Conservation (phyloP, 2,113 vertebrate species). For the Himantopus leucocephalus region DNA sequence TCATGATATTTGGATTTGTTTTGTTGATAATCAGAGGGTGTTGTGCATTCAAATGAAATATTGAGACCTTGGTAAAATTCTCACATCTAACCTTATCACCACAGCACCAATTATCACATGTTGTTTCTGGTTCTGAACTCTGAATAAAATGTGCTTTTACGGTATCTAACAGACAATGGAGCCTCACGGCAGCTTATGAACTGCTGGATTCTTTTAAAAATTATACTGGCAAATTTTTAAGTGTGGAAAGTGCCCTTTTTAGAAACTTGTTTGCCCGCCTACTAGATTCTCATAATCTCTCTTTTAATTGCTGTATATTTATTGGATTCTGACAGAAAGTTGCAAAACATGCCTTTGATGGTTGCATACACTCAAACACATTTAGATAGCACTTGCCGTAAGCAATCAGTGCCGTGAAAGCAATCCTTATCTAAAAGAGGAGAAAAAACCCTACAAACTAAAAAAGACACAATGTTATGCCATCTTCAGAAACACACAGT, state of each 20-base stretch:
- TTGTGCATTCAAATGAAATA: neutral
- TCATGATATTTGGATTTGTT: neutral
- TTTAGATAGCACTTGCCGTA: constrained; percentile 40
- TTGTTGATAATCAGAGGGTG: neutral
- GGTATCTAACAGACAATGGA: neutral
- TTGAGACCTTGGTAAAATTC: neutral
- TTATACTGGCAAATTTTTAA: constrained; percentile 37
- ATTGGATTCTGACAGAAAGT: constrained; percentile 63
- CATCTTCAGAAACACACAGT: constrained; percentile 29
- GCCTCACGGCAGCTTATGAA: neutral
- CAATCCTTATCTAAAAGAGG: constrained; percentile 49
- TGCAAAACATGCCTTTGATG: constrained; percentile 64
- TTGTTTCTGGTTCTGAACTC: neutral
- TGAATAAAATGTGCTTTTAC: neutral
- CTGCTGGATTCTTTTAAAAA: constrained; percentile 11
- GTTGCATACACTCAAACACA: constrained; percentile 54
- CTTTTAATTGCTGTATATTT: constrained; percentile 44
- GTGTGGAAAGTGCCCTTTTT: constrained; percentile 13
- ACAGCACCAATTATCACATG: neutral
- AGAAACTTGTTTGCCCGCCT: constrained; percentile 30
- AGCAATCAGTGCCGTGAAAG: constrained; percentile 49
- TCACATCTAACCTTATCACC: neutral
- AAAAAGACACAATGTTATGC: constrained; percentile 52
- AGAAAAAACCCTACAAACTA: constrained; percentile 15
- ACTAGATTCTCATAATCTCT: neutral